Evolutionary conservation across 2,113 vertebrate species (phyloP), one percentile per base, ranked within the genome.

Genomic region (Oryzias woworae): DNA sequence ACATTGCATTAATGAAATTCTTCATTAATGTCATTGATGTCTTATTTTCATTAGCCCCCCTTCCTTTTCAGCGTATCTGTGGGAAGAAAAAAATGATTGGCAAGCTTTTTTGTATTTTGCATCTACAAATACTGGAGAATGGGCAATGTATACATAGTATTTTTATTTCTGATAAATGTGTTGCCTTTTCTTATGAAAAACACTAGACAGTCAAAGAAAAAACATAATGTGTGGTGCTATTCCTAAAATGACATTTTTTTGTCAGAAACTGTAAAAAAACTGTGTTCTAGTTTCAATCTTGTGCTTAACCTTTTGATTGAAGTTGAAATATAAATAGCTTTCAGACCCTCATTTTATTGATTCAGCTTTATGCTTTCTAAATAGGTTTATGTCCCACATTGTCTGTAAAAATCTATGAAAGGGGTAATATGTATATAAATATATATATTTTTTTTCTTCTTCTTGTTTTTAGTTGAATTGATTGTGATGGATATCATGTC

Each of bases 1-100:
- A 77, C 65, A 53, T 60, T 64, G 69, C 86, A 85, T 88, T 89
- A 86, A 88, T 91, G 87, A 86, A 89, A 78, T 85, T 88, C 81
- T 86, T 90, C 85, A 88, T 20, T 20, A 88, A 89, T 84, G 20
- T 20, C 20, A 55, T 82, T 55, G 67, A 73, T 75, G 66, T 77
- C 75, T 77, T 44, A 63, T 73, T 84, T 88, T 86, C 80, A 84
- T 71, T 77, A 57, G 67, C 78, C 60, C 66, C 0, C 57, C 76
- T 80, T 81, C 58, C 64, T 77, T 85, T 88, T 82, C 81, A 84
- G 76, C 85, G 72, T 76, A 75, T 85, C 78, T 75, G 14, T 83
- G 63, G 44, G 78, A 64, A 67, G 62, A 78, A 73, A 82, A 82
- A 71, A 67, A 81, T 58, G 36, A 50, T 72, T 53, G 55, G 75